phyloP scores from a whole-genome alignment of 2,797 vertebrate genomes.

The Tiaroga cobitis region DNA sequence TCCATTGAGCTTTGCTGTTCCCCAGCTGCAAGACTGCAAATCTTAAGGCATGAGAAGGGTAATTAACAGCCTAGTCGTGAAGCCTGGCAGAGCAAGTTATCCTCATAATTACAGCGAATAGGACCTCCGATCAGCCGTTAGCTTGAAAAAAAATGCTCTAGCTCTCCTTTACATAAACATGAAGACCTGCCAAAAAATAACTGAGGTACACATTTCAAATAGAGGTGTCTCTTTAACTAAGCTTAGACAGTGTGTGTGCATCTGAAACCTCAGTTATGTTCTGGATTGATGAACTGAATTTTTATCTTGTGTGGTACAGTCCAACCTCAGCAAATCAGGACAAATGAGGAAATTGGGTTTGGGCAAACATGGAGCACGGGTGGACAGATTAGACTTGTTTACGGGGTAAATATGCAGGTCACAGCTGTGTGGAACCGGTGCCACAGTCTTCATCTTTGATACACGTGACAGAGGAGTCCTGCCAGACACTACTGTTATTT shows the following conservation, averaged over 20 bases:
- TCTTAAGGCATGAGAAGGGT: conserved; percentile 58
- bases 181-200: conserved; percentile 31
- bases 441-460: conserved; percentile 38
- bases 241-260: not conserved
- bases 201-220: not conserved
- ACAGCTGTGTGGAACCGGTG: conserved; percentile 40
- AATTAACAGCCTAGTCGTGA: conserved; percentile 56
- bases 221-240: conserved; percentile 28
- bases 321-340: conserved; percentile 10
- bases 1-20: conserved; percentile 48
- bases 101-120: conserved; percentile 48
- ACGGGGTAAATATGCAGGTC: conserved; percentile 47
- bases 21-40: conserved; percentile 47
- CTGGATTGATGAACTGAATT: not conserved
- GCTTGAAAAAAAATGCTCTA: conserved; percentile 1
- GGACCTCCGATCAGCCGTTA: conserved; percentile 38
- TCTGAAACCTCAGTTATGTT: conserved; percentile 7
- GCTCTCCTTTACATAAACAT: conserved; percentile 16
- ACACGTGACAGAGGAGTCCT: conserved; percentile 8
- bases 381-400: conserved; percentile 49
- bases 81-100: conserved; percentile 56
- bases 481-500: conserved; percentile 35
- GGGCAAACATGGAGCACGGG: conserved; percentile 15
- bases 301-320: not conserved
- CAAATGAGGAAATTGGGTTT: conserved; percentile 24